phyloP scores from a whole-genome alignment of 2,888 invertebrate genomes.

The Parapristionchus giblindavisi region DNA sequence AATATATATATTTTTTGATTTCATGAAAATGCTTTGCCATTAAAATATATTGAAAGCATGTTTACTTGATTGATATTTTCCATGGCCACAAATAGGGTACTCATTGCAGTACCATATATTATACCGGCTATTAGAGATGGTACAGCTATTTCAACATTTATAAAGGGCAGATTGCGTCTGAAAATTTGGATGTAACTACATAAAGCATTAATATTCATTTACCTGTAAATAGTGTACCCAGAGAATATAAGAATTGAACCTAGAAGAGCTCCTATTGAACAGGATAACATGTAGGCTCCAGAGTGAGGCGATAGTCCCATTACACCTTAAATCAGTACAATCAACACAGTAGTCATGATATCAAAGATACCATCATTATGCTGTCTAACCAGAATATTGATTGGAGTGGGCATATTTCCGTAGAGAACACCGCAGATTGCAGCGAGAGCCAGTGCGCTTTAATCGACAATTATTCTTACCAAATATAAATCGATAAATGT shows the following conservation, averaged over 20 bases:
- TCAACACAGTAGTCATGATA: too few relatives aligned
- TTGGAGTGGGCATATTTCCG: conserved; percentile 55
- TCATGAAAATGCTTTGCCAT: too few relatives aligned
- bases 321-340: neutral
- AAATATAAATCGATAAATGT: neutral
- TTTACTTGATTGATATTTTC: conserved; percentile 57
- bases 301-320: conserved; percentile 12
- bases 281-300: conserved; percentile 33
- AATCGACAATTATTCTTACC: conserved; percentile 13
- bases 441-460: conserved; percentile 47
- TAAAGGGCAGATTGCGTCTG: conserved; percentile 50
- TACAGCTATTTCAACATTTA: conserved; percentile 52
- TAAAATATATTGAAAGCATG: too few relatives aligned
- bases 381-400: conserved; percentile 38
- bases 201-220: neutral
- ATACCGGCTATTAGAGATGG: conserved; percentile 51
- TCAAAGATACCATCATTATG: conserved; percentile 18
- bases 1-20: too few relatives aligned
- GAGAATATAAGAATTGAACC: conserved; percentile 21
- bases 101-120: conserved; percentile 49
- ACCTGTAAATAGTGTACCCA: conserved; percentile 42
- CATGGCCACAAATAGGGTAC: conserved; percentile 52
- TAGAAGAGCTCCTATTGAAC: conserved; percentile 17
- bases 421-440: conserved; percentile 52
- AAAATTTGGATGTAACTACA: neutral